A percentile compares a stretch with the other conserved stretches of the same genome.
phyloP scores from a whole-genome alignment of 2,797 vertebrate species.

The Poeciliopsis presidionis region DNA sequence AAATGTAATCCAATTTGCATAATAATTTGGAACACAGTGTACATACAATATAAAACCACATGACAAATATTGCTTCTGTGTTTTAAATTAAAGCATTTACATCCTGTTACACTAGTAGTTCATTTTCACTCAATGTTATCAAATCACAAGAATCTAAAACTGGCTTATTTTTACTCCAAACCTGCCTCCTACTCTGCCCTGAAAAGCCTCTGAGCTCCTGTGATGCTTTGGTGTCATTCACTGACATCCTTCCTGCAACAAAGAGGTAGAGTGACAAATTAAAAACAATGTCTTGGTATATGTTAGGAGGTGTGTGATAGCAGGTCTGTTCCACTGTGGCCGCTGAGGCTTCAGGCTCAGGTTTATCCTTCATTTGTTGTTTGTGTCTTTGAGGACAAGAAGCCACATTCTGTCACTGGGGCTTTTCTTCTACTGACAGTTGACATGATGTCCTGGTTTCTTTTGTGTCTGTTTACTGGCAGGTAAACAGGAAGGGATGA shows the following conservation, averaged over 20 bases:
- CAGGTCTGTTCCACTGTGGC: constrained; percentile 15
- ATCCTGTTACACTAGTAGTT: background rate
- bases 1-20: no score
- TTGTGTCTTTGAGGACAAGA: constrained; percentile 49
- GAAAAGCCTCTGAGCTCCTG: constrained; percentile 16
- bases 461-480: constrained; percentile 51
- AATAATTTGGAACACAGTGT: no score
- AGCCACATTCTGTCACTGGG: constrained; percentile 25
- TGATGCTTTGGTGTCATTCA: constrained; percentile 22
- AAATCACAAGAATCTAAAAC: background rate
- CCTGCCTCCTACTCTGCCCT: constrained; percentile 25
- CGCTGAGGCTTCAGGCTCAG: constrained; percentile 37
- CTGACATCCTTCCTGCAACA: constrained; percentile 14
- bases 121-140: background rate
- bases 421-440: constrained; percentile 39
- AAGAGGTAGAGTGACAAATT: constrained; percentile 42
- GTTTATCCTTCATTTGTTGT: constrained; percentile 26
- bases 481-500: background rate
- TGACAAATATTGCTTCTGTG: background rate
- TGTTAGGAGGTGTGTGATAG: constrained; percentile 19
- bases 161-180: background rate
- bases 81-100: background rate
- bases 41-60: background rate
- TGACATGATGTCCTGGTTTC: constrained; percentile 53
- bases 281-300: constrained; percentile 39